Percentiles rank a stretch among this genome's conserved stretches.
Conservation (phyloP, 2,888 invertebrate species). For the Thalpophila matura region DNA sequence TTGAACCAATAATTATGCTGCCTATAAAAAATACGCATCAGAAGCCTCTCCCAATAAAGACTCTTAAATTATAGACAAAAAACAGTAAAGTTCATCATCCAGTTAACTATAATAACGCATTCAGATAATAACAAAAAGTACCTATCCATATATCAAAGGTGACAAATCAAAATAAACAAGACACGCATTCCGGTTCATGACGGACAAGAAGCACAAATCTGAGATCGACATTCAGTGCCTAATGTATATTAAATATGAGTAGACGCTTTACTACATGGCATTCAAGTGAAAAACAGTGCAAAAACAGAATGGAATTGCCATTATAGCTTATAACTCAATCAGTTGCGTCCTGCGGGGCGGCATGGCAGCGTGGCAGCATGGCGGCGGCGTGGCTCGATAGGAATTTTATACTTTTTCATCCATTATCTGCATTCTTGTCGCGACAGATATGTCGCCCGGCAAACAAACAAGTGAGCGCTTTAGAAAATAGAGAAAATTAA, state of each 20-base stretch:
- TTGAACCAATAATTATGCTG: background rate
- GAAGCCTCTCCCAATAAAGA: background rate
- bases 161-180: slow-evolving; percentile 89
- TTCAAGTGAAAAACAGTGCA: slow-evolving; percentile 87
- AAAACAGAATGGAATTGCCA: slow-evolving; percentile 87
- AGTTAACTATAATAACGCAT: slow-evolving; percentile 36
- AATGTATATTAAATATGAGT: slow-evolving; percentile 88
- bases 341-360: slow-evolving; percentile 72
- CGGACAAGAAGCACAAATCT: slow-evolving; percentile 81
- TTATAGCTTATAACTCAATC: slow-evolving; percentile 90
- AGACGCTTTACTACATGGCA: slow-evolving; percentile 73
- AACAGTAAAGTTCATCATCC: background rate
- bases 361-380: slow-evolving; percentile 19
- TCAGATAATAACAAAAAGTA: slow-evolving; percentile 79
- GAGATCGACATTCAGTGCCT: slow-evolving; percentile 79
- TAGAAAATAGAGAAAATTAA: slow-evolving; percentile 77
- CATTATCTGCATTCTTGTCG: slow-evolving; percentile 81
- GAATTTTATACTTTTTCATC: slow-evolving; percentile 88
- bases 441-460: slow-evolving; percentile 76
- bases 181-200: slow-evolving; percentile 79
- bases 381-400: slow-evolving; percentile 71
- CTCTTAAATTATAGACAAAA: slow-evolving; percentile 11
- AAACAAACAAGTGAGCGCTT: slow-evolving; percentile 73
- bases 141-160: slow-evolving; percentile 85
- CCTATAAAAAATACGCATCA: background rate